Conservation (phyloP, 1,140 invertebrate genomes). For the Trichonephila inaurata region DNA sequence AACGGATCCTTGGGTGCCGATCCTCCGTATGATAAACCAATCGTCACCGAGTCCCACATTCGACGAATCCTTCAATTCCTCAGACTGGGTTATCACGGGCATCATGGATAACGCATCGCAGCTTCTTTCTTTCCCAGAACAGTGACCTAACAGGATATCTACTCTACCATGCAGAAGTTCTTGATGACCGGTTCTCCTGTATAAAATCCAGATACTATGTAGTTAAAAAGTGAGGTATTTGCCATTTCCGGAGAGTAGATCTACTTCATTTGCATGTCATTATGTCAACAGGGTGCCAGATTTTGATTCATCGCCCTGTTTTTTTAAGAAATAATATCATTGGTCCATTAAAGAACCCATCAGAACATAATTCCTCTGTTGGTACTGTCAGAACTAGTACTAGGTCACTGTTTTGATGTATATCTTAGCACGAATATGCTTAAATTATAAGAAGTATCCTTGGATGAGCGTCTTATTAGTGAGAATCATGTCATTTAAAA, state of each 20-base stretch:
- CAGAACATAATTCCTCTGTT: not conserved
- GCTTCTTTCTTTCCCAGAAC: not conserved
- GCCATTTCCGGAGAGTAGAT: not conserved
- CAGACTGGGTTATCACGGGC: conserved; percentile 16
- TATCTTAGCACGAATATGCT: not conserved
- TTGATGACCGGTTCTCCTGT: conserved; percentile 4
- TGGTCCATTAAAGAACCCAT: not conserved
- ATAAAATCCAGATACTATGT: conserved; percentile 2
- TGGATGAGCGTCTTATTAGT: not conserved
- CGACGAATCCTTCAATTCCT: conserved; percentile 1
- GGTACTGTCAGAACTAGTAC: not conserved
- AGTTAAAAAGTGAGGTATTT: not conserved
- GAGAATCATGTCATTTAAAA: not conserved
- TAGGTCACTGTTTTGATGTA: not conserved
- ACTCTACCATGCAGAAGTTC: conserved; percentile 9
- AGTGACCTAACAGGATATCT: conserved; percentile 4
- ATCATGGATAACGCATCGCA: conserved; percentile 4
- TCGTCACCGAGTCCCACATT: conserved; percentile 9
- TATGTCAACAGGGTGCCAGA: not conserved
- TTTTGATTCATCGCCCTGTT: not conserved
- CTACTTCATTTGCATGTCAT: conserved; percentile 13
- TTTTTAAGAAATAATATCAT: not conserved
- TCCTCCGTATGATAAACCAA: not conserved
- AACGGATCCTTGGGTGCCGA: conserved; percentile 10
- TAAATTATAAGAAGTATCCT: not conserved